Conservation (phyloP, 2,113 vertebrate genomes). For the Seriola aureovittata region DNA sequence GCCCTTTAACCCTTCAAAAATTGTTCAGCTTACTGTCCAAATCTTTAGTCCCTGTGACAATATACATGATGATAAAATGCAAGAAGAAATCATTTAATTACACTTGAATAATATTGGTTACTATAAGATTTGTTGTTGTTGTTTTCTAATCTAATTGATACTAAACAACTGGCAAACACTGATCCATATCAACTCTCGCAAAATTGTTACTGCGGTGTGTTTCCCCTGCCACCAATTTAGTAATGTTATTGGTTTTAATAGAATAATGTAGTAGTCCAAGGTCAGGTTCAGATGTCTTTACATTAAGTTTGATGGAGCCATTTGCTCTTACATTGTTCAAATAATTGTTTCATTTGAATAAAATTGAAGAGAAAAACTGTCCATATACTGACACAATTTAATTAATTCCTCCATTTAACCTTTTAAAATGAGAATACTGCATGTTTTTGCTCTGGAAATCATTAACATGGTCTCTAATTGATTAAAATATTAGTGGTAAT, state of each 20-base stretch:
- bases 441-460: conserved; percentile 38
- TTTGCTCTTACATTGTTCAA: conserved; percentile 15
- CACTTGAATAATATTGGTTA: too few species aligned
- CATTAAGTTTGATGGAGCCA: not conserved
- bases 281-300: not conserved
- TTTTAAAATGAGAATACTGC: conserved; percentile 4
- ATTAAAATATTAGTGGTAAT: conserved; percentile 25
- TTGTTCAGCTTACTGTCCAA: too few species aligned
- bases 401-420: conserved; percentile 16
- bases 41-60: too few species aligned
- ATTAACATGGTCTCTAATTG: conserved; percentile 20
- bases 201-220: not conserved
- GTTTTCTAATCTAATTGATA: not conserved
- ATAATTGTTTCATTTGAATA: conserved; percentile 29
- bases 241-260: not conserved
- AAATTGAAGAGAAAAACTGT: not conserved
- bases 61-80: too few species aligned
- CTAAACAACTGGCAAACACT: not conserved
- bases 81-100: too few species aligned
- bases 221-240: not conserved
- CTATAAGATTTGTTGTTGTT: not conserved
- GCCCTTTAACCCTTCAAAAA: too few species aligned
- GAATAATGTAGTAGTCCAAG: not conserved
- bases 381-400: not conserved
- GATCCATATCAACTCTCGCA: not conserved